These are phyloP conservation scores for Hyles lineata DNA, from an alignment of 2,888 invertebrate genomes.

Conservation along the genomic window DNA sequence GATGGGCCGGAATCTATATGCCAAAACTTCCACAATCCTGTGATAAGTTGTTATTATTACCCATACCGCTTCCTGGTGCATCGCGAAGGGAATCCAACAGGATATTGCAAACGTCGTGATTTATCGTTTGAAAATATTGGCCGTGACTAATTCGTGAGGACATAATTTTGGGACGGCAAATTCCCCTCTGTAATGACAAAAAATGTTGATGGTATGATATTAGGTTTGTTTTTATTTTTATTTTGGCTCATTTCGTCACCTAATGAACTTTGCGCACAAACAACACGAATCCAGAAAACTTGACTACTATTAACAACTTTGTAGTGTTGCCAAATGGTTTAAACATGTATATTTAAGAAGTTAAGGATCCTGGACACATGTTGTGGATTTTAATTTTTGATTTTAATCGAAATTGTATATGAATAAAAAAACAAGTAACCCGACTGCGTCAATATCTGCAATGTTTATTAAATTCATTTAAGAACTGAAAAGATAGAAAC, in stretches of 20 bases:
- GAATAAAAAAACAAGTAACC: no score
- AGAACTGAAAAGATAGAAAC: no score
- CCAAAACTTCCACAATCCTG: constrained; percentile 76
- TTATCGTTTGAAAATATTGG: constrained; percentile 9
- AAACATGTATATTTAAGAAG: no score
- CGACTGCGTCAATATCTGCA: no score
- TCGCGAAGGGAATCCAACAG: constrained; percentile 49
- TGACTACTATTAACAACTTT: no score
- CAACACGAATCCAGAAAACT: no score
- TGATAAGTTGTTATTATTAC: constrained; percentile 67
- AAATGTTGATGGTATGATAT: neutral
- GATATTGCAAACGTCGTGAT: constrained; percentile 27
- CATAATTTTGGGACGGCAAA: neutral
- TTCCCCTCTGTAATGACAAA: neutral
- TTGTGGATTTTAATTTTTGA: no score
- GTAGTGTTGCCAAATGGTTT: no score
- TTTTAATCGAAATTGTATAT: no score
- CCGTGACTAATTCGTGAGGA: neutral
- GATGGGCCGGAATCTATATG: constrained; percentile 80
- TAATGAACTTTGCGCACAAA: neutral
- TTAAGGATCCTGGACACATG: no score
- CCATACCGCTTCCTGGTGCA: constrained; percentile 53
- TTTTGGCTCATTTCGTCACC: neutral
- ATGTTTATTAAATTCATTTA: no score
- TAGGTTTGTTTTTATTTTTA: neutral